phyloP scores from a whole-genome alignment of 2,888 invertebrate species.

The Cactoblastis cactorum region DNA sequence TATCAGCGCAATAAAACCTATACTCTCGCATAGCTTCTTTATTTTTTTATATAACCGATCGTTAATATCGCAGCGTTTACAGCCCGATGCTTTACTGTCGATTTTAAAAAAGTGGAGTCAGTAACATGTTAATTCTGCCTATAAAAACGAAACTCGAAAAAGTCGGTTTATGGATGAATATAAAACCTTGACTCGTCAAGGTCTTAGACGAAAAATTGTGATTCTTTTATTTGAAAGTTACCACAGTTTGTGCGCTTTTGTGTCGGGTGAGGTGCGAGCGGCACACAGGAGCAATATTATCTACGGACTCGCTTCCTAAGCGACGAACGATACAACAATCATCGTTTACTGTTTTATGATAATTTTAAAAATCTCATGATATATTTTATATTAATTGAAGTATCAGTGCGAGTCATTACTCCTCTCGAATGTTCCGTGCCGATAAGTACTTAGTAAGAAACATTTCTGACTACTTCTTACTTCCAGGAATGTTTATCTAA shows the following conservation, averaged over 20 bases:
- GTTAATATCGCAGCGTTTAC: conserved; percentile 72
- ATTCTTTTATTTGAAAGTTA: neutral
- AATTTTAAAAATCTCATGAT: no score
- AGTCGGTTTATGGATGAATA: conserved; percentile 19
- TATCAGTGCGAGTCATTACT: no score
- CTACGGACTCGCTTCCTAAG: no score
- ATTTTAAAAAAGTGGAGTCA: conserved; percentile 48
- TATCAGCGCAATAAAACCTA: conserved; percentile 61
- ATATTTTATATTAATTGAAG: no score
- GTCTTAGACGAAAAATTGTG: neutral
- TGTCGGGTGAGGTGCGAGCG: no score
- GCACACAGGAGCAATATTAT: no score
- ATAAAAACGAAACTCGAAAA: conserved; percentile 53
- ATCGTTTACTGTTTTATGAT: no score
- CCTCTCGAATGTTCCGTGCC: no score
- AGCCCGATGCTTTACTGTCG: conserved; percentile 62
- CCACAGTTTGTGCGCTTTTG: neutral
- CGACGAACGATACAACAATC: no score
- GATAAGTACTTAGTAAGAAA: no score
- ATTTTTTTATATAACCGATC: conserved; percentile 69
- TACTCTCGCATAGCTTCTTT: conserved; percentile 57
- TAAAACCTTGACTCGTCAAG: conserved; percentile 12
- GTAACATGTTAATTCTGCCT: conserved; percentile 70
- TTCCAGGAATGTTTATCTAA: no score
- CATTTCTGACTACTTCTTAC: no score